phyloP scores from a whole-genome alignment of 2,113 vertebrate genomes.

The Protobothrops mucrosquamatus region DNA sequence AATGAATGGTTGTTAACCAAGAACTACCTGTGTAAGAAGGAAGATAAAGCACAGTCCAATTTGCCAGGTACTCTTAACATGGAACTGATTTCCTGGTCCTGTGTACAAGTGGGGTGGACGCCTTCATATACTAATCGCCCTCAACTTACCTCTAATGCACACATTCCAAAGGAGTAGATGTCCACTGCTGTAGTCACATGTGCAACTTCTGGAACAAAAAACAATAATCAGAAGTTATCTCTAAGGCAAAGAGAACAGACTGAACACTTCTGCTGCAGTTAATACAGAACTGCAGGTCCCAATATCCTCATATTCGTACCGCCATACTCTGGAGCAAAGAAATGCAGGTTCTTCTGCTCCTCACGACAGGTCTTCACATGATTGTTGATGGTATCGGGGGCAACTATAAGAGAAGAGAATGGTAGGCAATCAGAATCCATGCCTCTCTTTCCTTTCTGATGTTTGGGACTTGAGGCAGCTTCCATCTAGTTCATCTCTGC shows the following conservation, averaged over 20 bases:
- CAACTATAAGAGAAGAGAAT: constrained; percentile 77
- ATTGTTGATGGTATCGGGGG: constrained; percentile 98
- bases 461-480: not conserved
- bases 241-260: not conserved
- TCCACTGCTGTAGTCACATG: constrained; percentile 97
- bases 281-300: not conserved
- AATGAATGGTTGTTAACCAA: not conserved
- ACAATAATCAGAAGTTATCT: not conserved
- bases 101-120: not conserved
- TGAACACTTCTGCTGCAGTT: not conserved
- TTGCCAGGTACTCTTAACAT: not conserved
- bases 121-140: not conserved
- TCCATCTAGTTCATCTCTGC: not conserved
- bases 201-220: constrained; percentile 76
- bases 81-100: too few relatives aligned
- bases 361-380: constrained; percentile 98
- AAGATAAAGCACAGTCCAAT: not conserved
- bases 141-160: constrained; percentile 91
- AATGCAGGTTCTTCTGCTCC: constrained; percentile 98
- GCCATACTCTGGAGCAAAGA: constrained; percentile 98
- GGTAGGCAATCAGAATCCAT: not conserved
- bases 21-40: not conserved
- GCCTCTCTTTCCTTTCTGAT: constrained; percentile 15
- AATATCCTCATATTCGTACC: constrained; percentile 65
- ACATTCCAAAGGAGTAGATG: constrained; percentile 99